Percentiles rank a stretch among this genome's conserved stretches.
phyloP scores from a whole-genome alignment of 2,797 vertebrate species.

The Pelobates cultripes region DNA sequence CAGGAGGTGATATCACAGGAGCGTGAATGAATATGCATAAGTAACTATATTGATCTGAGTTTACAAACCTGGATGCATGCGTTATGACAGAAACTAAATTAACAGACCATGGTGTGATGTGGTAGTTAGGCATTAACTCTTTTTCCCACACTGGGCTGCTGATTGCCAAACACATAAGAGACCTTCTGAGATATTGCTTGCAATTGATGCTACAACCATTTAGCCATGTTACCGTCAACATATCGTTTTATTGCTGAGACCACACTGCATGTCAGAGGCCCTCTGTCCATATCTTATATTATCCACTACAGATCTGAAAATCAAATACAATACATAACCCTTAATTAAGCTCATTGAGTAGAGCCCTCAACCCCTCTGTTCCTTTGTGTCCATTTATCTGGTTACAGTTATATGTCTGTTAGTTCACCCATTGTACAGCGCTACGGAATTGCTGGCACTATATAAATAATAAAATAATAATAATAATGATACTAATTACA shows the following conservation, averaged over 20 bases:
- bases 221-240: not conserved
- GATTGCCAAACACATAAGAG: not conserved
- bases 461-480: too few relatives aligned
- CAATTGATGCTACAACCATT: not conserved
- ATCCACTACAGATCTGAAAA: too few relatives aligned
- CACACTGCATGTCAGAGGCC: not conserved
- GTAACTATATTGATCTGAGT: not conserved
- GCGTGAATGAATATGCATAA: conserved; percentile 1
- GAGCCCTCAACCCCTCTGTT: too few relatives aligned
- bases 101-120: not conserved
- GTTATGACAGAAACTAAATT: not conserved
- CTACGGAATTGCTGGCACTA: too few relatives aligned
- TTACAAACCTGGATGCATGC: not conserved
- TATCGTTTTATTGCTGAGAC: not conserved
- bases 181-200: not conserved
- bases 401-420: too few relatives aligned
- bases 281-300: too few relatives aligned
- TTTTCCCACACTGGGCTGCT: not conserved
- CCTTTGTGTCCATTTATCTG: too few relatives aligned
- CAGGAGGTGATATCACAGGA: not conserved
- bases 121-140: not conserved
- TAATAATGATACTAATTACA: too few relatives aligned
- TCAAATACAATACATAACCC: too few relatives aligned
- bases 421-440: too few relatives aligned
- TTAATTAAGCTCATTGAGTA: too few relatives aligned